Evolutionary conservation across 1,140 invertebrate species (phyloP).

Genomic region (Prorops nasuta): DNA sequence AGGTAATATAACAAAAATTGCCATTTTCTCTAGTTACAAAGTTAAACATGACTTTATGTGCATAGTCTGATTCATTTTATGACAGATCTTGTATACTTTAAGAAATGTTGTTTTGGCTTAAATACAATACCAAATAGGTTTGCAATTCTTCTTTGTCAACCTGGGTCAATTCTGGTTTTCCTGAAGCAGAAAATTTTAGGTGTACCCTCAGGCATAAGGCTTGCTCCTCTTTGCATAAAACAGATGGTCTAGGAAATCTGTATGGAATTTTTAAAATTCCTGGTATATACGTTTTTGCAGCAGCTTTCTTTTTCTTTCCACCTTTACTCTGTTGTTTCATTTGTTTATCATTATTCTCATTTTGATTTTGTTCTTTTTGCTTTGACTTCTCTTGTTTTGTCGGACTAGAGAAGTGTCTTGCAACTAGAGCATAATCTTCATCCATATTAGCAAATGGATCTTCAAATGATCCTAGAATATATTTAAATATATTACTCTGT

Average conservation of each 20-base stretch:
- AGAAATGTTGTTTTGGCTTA: no score
- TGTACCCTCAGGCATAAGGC: conserved; percentile 24
- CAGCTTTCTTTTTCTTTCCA: background rate
- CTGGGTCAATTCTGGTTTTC: conserved; percentile 15
- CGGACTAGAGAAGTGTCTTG: background rate
- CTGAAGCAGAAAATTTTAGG: conserved; percentile 19
- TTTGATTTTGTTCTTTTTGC: background rate
- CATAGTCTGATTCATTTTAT: no score
- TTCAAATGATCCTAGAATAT: conserved; percentile 21
- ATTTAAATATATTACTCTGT: conserved; percentile 30
- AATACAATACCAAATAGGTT: conserved; percentile 30
- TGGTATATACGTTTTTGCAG: conserved; percentile 22
- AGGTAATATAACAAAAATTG: background rate
- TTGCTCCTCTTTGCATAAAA: conserved; percentile 23
- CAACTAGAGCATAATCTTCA: conserved; percentile 19
- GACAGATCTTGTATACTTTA: no score
- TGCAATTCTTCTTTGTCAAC: conserved; percentile 26
- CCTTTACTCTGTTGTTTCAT: background rate
- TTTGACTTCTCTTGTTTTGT: conserved; percentile 4
- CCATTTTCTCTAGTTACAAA: background rate
- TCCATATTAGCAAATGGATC: conserved; percentile 29
- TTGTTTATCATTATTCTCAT: conserved; percentile 5
- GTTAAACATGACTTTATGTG: no score
- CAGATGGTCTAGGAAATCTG: conserved; percentile 23
- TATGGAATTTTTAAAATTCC: conserved; percentile 22